Conservation (phyloP, 2,113 vertebrate species). For the Elaphurus davidianus region DNA sequence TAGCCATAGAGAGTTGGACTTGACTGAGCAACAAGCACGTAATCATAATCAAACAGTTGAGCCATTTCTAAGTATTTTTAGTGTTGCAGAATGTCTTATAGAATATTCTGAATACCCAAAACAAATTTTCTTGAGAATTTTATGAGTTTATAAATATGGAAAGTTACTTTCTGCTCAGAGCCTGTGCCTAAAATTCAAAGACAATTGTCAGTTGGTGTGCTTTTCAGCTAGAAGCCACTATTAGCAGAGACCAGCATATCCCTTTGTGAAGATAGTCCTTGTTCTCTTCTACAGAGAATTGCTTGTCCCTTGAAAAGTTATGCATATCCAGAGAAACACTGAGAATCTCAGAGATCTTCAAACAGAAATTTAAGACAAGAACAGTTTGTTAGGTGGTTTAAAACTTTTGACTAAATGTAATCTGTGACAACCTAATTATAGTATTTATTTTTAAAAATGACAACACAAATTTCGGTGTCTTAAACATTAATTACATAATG, state of each 20-base stretch:
- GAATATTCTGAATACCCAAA: background rate
- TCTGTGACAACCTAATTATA: background rate
- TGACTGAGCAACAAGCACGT: background rate
- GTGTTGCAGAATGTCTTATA: background rate
- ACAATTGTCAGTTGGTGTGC: background rate
- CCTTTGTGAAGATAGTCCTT: background rate
- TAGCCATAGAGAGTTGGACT: background rate
- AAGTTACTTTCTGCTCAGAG: background rate
- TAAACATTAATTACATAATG: background rate
- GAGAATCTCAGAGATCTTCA: background rate
- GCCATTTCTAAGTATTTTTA: constrained; percentile 26
- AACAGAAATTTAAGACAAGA: background rate
- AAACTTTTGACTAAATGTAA: background rate
- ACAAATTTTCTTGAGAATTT: background rate
- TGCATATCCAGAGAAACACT: background rate
- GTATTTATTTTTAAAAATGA: background rate
- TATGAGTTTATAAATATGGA: background rate
- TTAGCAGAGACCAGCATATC: background rate
- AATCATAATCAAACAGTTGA: background rate
- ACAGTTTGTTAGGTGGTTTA: background rate
- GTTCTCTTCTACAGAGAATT: background rate
- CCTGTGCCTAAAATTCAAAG: background rate
- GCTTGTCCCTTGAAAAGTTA: background rate
- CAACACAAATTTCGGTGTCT: background rate
- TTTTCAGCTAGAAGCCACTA: background rate